Evolutionary conservation across 2,888 invertebrate species (phyloP).

Genomic region (Mythimna vitellina): DNA sequence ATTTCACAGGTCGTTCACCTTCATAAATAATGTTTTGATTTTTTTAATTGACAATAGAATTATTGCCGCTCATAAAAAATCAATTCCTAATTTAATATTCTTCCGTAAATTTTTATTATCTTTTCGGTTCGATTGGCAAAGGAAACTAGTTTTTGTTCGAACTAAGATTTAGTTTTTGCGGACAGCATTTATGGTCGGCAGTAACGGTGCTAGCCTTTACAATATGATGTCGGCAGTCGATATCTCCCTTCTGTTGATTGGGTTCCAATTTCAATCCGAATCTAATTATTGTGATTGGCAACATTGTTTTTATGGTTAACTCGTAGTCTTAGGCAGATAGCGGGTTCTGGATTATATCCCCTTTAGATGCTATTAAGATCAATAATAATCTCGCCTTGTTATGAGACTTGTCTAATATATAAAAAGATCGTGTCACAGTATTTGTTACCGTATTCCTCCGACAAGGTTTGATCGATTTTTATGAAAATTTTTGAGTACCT

Average conservation of each 20-base stretch:
- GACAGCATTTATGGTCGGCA: constrained; percentile 50
- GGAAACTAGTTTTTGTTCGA: constrained; percentile 44
- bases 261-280: constrained; percentile 26
- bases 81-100: constrained; percentile 42
- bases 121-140: constrained; percentile 33
- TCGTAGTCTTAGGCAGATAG: neutral
- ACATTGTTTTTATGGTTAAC: constrained; percentile 13
- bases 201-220: constrained; percentile 58
- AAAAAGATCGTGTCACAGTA: no score
- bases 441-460: no score
- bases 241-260: constrained; percentile 44
- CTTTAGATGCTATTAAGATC: no score
- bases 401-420: no score
- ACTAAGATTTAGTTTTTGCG: constrained; percentile 46
- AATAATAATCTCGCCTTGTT: no score
- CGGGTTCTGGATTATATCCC: no score
- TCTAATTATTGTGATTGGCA: constrained; percentile 20
- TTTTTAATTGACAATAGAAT: constrained; percentile 35
- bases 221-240: constrained; percentile 43
- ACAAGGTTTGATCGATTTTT: no score
- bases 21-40: constrained; percentile 27
- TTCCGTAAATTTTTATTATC: constrained; percentile 18
- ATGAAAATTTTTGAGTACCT: no score
- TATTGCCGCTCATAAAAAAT: constrained; percentile 23
- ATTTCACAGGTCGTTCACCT: constrained; percentile 39